Conservation (phyloP, 2,113 vertebrate species). For the Nanorana parkeri region DNA sequence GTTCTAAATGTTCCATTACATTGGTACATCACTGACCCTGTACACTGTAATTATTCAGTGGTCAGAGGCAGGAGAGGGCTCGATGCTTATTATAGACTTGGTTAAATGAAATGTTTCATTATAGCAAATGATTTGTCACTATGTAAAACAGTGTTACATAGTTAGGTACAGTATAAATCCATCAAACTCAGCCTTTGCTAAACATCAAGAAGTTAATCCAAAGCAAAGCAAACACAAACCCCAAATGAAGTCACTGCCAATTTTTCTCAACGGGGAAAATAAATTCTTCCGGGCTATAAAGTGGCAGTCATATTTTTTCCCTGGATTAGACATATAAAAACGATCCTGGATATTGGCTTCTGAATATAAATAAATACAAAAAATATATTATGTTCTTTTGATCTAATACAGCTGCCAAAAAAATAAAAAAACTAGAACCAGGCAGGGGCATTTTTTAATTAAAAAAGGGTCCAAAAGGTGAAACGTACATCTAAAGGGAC, state of each 20-base stretch:
- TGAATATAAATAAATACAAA: constrained; percentile 7
- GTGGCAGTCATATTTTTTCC: constrained; percentile 27
- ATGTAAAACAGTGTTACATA: constrained; percentile 41
- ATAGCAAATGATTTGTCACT: constrained; percentile 36
- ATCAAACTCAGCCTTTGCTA: constrained; percentile 17
- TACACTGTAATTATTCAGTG: constrained; percentile 80
- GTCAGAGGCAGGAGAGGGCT: constrained; percentile 71
- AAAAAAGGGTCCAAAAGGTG: too few species aligned
- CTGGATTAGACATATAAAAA: constrained; percentile 23
- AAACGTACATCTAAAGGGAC: too few species aligned
- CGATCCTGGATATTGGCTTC: not conserved
- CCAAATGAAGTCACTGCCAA: constrained; percentile 45
- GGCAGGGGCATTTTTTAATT: too few species aligned
- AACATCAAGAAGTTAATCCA: constrained; percentile 37
- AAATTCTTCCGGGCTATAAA: constrained; percentile 41
- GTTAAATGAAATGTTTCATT: constrained; percentile 43
- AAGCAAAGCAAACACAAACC: constrained; percentile 34
- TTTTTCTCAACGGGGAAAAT: constrained; percentile 36
- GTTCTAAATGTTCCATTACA: constrained; percentile 85
- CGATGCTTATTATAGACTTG: constrained; percentile 1
- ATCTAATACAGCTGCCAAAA: not conserved
- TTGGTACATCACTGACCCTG: constrained; percentile 81
- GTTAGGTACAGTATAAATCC: constrained; percentile 38
- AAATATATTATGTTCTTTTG: not conserved
- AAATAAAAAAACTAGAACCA: not conserved